A percentile compares a stretch with the other conserved stretches of the same genome.
Conservation (phyloP, 2,888 invertebrate genomes). For the Yponomeuta cagnagella region DNA sequence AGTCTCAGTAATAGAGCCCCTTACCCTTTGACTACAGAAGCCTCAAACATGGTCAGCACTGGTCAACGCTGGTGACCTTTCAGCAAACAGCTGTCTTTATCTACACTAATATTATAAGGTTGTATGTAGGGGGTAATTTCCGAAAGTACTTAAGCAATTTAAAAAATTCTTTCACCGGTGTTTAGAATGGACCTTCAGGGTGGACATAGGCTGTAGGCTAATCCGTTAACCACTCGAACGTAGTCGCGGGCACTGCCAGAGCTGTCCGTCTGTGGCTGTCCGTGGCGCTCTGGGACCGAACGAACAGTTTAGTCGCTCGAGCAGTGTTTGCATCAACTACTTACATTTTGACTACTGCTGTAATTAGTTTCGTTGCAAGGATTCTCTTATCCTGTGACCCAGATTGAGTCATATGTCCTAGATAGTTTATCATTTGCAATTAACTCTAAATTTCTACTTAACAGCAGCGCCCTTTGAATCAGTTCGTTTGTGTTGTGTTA, state of each 20-base stretch:
- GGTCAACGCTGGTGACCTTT: neutral
- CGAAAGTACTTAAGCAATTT: too few species aligned
- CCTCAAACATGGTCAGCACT: too few species aligned
- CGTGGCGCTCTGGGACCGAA: neutral
- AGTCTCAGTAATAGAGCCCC: too few species aligned
- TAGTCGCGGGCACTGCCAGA: neutral
- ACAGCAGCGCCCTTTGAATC: neutral
- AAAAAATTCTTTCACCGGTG: too few species aligned
- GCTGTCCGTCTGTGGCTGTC: neutral
- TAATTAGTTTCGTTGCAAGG: neutral
- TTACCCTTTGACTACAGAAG: too few species aligned
- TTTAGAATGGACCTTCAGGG: too few species aligned
- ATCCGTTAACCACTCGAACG: too few species aligned
- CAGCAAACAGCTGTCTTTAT: neutral
- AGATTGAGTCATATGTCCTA: too few species aligned
- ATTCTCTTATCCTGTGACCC: neutral
- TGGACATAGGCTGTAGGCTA: too few species aligned
- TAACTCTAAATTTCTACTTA: neutral
- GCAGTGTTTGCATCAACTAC: neutral
- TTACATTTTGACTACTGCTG: neutral
- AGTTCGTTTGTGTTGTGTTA: neutral
- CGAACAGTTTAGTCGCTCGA: neutral
- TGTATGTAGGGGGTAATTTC: too few species aligned
- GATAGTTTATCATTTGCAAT: too few species aligned
- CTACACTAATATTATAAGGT: neutral